These are phyloP conservation scores for Chrysomallon squamiferum DNA, from an alignment of 1,140 invertebrate species.

Conservation along the genomic window DNA sequence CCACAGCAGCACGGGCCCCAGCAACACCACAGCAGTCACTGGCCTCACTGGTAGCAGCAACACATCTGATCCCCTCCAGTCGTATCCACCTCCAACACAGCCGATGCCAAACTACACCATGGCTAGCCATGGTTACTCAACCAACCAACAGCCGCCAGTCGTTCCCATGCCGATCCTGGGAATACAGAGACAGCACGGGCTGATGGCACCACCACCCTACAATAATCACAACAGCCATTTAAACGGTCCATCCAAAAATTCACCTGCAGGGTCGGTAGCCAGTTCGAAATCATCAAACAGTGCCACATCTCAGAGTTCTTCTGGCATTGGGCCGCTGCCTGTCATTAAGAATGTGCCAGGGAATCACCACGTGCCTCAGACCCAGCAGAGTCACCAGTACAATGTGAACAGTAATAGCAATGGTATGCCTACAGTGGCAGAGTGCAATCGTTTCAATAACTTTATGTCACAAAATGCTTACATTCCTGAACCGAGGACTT, in stretches of 20 bases:
- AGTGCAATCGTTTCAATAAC: conserved; percentile 42
- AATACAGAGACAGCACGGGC: conserved; percentile 22
- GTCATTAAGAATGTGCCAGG: background rate
- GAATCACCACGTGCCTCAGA: conserved; percentile 7
- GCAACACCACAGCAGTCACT: conserved; percentile 68
- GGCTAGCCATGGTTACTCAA: background rate
- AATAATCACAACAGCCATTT: background rate
- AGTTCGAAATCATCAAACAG: conserved; percentile 46
- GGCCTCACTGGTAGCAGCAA: conserved; percentile 56
- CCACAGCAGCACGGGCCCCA: conserved; percentile 68
- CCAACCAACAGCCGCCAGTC: background rate
- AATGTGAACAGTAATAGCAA: conserved; percentile 10
- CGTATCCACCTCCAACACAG: conserved; percentile 12
- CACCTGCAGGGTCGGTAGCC: conserved; percentile 48
- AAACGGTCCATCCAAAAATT: conserved; percentile 46
- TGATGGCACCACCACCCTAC: conserved; percentile 15
- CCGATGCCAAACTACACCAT: conserved; percentile 17
- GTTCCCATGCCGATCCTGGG: conserved; percentile 26
- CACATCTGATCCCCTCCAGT: conserved; percentile 37
- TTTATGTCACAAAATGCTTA: conserved; percentile 46
- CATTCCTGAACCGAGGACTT: conserved; percentile 51
- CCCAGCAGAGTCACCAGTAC: background rate
- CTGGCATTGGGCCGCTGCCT: conserved; percentile 4
- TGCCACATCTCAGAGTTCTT: conserved; percentile 29
- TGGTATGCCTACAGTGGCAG: conserved; percentile 11